Evolutionary conservation across 1,140 invertebrate species (phyloP).

Genomic region (Solen grandis): DNA sequence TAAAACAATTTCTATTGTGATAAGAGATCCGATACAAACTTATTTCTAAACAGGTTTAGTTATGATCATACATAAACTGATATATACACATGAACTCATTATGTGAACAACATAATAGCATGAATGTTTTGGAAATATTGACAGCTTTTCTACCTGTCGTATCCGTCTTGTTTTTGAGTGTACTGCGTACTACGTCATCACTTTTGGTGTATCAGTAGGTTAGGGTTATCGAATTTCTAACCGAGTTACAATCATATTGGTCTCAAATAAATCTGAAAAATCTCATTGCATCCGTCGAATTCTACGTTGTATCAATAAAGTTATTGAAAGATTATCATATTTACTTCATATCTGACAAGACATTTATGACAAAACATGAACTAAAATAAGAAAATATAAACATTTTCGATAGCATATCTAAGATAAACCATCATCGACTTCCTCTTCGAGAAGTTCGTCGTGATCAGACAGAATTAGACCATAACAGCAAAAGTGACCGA

Average conservation of each 20-base stretch:
- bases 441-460: not conserved
- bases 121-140: too few species aligned
- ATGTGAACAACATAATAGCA: too few species aligned
- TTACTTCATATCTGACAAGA: conserved; percentile 5
- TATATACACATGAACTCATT: too few species aligned
- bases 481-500: too few species aligned
- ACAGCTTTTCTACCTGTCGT: not conserved
- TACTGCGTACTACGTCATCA: conserved; percentile 69
- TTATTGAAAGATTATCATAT: conserved; percentile 36
- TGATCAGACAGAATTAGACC: not conserved
- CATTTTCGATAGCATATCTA: too few species aligned
- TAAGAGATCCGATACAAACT: too few species aligned
- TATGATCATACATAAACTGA: too few species aligned
- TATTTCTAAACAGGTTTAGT: too few species aligned
- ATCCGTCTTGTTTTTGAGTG: not conserved
- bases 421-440: too few species aligned
- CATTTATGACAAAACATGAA: conserved; percentile 47
- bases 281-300: conserved; percentile 25
- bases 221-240: not conserved
- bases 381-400: too few species aligned
- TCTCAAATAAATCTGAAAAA: conserved; percentile 50
- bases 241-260: not conserved
- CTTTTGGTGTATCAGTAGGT: conserved; percentile 45
- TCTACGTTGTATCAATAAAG: conserved; percentile 24
- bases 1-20: too few species aligned